Conservation (phyloP, 2,113 vertebrate genomes). For the Martes martes region DNA sequence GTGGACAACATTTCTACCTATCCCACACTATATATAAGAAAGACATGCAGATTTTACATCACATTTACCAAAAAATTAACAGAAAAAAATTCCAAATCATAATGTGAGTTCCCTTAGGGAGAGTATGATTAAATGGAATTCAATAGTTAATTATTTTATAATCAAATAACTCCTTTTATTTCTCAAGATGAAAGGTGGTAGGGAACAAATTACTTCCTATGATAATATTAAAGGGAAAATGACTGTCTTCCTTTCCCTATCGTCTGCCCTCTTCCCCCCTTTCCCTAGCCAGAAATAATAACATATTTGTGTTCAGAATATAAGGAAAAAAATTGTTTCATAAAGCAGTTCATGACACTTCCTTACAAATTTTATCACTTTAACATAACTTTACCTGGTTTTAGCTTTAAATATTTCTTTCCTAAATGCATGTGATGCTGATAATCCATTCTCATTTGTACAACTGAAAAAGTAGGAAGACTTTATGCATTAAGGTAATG, state of each 20-base stretch:
- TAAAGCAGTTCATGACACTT: background rate
- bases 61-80: background rate
- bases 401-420: background rate
- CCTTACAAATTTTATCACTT: background rate
- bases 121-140: background rate
- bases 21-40: background rate
- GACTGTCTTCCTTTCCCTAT: background rate
- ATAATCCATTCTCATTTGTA: background rate
- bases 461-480: background rate
- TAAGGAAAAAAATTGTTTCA: background rate
- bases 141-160: background rate
- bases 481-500: background rate
- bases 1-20: background rate
- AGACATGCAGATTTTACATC: background rate
- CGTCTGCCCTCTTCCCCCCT: accelerated
- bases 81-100: background rate
- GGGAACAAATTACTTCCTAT: background rate
- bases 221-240: background rate
- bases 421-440: background rate
- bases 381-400: background rate
- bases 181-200: background rate
- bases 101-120: background rate
- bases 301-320: background rate
- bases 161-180: background rate
- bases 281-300: background rate